Evolutionary conservation across 2,113 vertebrate genomes (phyloP).

Genomic region (Halcyon malimbica): DNA sequence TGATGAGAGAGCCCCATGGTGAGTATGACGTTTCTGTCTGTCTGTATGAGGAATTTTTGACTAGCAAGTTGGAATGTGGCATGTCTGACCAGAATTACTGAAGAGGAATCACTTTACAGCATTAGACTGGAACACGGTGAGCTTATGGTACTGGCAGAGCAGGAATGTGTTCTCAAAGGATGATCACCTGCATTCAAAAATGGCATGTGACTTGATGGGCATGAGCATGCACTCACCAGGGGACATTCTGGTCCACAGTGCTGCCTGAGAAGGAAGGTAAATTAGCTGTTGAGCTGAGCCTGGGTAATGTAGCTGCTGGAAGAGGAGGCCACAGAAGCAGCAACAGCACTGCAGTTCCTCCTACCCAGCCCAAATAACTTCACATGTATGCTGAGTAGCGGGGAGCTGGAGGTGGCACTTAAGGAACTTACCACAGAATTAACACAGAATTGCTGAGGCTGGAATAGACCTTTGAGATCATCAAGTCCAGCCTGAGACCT

Average conservation of each 20-base stretch:
- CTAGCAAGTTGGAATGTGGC: neutral
- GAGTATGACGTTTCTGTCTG: neutral
- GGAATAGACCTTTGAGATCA: no score
- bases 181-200: neutral
- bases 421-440: no score
- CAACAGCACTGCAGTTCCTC: neutral
- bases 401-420: neutral
- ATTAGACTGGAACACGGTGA: neutral
- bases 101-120: neutral
- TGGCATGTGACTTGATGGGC: neutral
- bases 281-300: neutral
- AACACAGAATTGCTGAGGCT: no score
- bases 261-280: neutral
- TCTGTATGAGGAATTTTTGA: neutral
- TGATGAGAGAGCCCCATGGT: fast-evolving
- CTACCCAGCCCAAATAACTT: neutral
- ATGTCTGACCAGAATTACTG: neutral
- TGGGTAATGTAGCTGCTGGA: neutral
- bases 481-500: no score
- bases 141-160: neutral
- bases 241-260: neutral
- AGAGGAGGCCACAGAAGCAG: neutral
- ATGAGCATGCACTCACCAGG: neutral
- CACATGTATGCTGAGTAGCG: neutral
- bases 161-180: neutral